A percentile compares a stretch with the other conserved stretches of the same genome.
Evolutionary conservation across 2,113 vertebrate species (phyloP).

Genomic region (Lasiurus cinereus): DNA sequence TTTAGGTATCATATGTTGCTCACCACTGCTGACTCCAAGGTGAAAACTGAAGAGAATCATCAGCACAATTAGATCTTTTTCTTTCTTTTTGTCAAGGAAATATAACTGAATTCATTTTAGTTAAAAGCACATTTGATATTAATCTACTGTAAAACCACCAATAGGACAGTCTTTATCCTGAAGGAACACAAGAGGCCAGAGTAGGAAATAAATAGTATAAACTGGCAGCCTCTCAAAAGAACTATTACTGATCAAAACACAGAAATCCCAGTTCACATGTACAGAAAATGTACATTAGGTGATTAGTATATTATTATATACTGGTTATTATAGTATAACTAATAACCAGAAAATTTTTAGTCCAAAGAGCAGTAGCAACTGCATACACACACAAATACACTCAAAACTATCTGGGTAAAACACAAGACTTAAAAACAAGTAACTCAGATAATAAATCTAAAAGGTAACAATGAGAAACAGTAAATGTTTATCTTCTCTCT

Average conservation of each 20-base stretch:
- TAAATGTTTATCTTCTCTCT: background rate
- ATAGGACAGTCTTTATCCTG: background rate
- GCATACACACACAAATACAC: background rate
- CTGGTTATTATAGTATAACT: background rate
- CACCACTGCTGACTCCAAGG: background rate
- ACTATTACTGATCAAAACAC: background rate
- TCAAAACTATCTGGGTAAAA: background rate
- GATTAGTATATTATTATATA: constrained; percentile 5
- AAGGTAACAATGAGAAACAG: constrained; percentile 42
- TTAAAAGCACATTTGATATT: background rate
- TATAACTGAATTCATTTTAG: constrained; percentile 16
- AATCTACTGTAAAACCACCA: background rate
- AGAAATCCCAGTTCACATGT: background rate
- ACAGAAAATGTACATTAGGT: constrained; percentile 10
- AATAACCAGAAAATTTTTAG: constrained; percentile 32
- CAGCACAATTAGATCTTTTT: background rate
- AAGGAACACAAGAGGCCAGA: background rate
- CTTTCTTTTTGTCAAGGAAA: constrained; percentile 5
- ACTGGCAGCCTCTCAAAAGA: constrained; percentile 33
- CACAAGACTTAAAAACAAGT: constrained; percentile 13
- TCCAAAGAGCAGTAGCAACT: background rate
- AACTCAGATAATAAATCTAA: constrained; percentile 26
- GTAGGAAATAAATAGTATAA: background rate
- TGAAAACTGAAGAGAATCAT: background rate
- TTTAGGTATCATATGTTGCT: background rate